Conservation (phyloP, 2,797 vertebrate species). For the Arnoldichthys spilopterus region DNA sequence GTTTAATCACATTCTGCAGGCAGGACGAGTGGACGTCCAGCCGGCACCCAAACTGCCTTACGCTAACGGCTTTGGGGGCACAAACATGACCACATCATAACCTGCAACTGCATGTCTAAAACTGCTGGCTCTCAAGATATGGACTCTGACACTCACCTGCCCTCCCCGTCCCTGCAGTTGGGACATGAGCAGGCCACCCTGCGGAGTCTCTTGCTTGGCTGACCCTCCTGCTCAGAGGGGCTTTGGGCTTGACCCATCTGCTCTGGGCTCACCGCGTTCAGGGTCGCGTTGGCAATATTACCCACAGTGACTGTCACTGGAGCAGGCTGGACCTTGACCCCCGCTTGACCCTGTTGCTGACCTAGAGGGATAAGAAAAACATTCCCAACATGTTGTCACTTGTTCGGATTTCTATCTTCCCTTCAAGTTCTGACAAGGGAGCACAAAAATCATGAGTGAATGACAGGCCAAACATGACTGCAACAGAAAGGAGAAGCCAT, state of each 20-base stretch:
- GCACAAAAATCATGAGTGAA: background rate
- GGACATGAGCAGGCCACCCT: constrained; percentile 98
- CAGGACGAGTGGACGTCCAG: background rate
- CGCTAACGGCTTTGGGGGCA: background rate
- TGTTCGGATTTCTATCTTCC: no score
- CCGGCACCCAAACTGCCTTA: background rate
- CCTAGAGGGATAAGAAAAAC: constrained; percentile 71
- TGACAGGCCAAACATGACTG: background rate
- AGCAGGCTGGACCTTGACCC: constrained; percentile 91
- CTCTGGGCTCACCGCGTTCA: constrained; percentile 92
- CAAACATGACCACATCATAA: background rate
- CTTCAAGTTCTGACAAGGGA: background rate
- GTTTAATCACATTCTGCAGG: background rate
- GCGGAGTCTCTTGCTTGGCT: constrained; percentile 92
- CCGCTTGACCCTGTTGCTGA: constrained; percentile 93
- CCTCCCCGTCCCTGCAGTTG: constrained; percentile 97
- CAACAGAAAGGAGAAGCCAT: background rate
- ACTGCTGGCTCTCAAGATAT: background rate
- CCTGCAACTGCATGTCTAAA: background rate
- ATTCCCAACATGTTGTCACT: background rate
- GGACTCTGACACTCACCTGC: constrained; percentile 82
- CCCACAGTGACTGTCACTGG: constrained; percentile 93
- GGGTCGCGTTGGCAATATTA: constrained; percentile 87
- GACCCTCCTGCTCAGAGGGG: constrained; percentile 92
- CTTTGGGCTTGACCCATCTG: constrained; percentile 94